phyloP scores from a whole-genome alignment of 2,888 invertebrate genomes.

The Drosophila tanythrix region DNA sequence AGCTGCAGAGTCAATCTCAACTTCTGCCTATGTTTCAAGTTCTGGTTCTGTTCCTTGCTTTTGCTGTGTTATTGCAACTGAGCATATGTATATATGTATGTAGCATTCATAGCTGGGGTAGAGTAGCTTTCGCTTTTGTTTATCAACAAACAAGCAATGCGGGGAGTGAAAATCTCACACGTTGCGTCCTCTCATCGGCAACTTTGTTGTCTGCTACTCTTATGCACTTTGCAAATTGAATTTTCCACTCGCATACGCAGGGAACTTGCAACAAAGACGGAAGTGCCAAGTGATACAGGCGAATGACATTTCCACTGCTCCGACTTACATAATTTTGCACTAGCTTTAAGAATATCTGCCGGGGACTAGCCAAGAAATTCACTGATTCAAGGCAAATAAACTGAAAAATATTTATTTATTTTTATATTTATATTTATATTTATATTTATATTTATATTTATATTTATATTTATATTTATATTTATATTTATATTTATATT shows the following conservation, averaged over 20 bases:
- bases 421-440: too few species aligned
- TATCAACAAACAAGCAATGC: slow-evolving; percentile 67
- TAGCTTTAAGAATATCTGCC: background rate
- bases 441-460: too few species aligned
- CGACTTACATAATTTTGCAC: slow-evolving; percentile 10
- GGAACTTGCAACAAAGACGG: slow-evolving; percentile 26
- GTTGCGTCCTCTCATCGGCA: slow-evolving; percentile 42
- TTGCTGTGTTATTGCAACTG: slow-evolving; percentile 1
- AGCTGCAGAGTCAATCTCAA: slow-evolving; percentile 22
- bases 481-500: too few species aligned
- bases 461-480: too few species aligned
- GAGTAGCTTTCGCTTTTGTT: slow-evolving; percentile 68
- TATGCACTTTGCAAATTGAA: slow-evolving; percentile 80
- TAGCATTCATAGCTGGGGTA: slow-evolving; percentile 17
- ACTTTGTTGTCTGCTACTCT: slow-evolving; percentile 59
- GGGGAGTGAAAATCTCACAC: slow-evolving; percentile 60
- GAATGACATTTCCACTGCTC: slow-evolving; percentile 27
- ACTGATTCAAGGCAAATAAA: too few species aligned
- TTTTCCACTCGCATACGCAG: slow-evolving; percentile 74
- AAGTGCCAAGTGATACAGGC: slow-evolving; percentile 19
- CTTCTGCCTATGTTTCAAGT: slow-evolving; percentile 7
- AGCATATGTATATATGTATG: background rate
- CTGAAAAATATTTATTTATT: too few species aligned
- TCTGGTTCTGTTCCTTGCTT: slow-evolving; percentile 2
- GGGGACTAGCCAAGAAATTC: background rate